Evolutionary conservation across 2,888 invertebrate genomes (phyloP).

Genomic region (Nasonia oneida): DNA sequence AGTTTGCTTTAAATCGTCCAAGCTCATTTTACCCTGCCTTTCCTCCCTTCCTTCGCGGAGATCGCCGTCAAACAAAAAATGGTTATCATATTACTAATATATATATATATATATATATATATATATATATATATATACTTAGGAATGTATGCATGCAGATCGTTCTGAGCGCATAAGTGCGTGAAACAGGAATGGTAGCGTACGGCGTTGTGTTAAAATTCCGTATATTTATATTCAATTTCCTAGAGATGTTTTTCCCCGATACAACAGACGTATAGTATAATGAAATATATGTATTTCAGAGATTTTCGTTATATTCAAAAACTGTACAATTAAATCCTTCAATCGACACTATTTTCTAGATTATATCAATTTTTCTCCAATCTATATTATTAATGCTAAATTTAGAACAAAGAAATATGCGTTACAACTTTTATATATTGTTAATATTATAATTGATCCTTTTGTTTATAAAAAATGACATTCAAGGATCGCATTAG

Average conservation of each 20-base stretch:
- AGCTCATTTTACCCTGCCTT: slow-evolving; percentile 47
- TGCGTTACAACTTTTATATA: neutral
- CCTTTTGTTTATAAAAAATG: slow-evolving; percentile 2
- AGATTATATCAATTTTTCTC: too few relatives aligned
- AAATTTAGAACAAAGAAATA: neutral
- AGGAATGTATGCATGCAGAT: too few relatives aligned
- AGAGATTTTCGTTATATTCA: neutral
- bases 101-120: neutral
- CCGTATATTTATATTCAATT: neutral
- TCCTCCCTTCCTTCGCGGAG: slow-evolving; percentile 22
- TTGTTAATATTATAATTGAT: slow-evolving; percentile 1
- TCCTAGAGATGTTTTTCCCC: neutral
- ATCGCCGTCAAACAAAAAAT: neutral
- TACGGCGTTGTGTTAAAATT: neutral
- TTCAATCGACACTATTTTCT: neutral
- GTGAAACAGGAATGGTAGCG: neutral
- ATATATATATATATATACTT: neutral
- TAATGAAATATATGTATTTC: neutral
- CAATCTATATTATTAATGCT: neutral
- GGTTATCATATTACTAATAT: slow-evolving; percentile 30
- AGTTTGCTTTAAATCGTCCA: slow-evolving; percentile 28
- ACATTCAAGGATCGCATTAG: slow-evolving; percentile 8
- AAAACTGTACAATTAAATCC: neutral
- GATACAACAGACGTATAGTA: neutral
- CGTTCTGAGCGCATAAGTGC: too few relatives aligned